Percentiles rank a stretch among this genome's conserved stretches.
Conservation (phyloP, 1,140 invertebrate genomes). For the Formica exsecta region DNA sequence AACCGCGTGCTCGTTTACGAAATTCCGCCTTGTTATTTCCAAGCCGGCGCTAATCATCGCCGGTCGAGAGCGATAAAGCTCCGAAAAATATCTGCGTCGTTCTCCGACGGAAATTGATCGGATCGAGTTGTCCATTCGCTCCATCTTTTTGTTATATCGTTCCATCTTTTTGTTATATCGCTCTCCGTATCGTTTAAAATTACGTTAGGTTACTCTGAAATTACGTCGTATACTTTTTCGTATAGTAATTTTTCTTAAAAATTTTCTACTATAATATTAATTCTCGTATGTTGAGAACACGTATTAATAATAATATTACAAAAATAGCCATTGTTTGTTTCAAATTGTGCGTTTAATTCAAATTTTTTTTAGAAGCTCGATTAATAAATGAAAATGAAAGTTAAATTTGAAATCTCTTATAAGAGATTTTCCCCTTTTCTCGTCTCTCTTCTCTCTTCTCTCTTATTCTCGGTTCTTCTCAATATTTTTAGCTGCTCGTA, state of each 20-base stretch:
- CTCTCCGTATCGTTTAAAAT: slow-evolving; percentile 14
- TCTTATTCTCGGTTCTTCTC: background rate
- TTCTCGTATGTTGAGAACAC: background rate
- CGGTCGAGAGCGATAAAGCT: slow-evolving; percentile 45
- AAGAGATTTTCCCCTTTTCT: background rate
- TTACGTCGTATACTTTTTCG: background rate
- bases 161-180: background rate
- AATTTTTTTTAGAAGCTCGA: background rate
- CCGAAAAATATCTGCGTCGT: slow-evolving; percentile 48
- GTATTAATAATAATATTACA: background rate
- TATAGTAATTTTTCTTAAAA: background rate
- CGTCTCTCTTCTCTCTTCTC: background rate
- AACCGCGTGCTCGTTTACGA: slow-evolving; percentile 46
- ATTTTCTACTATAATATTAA: too few relatives aligned
- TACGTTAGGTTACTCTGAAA: background rate
- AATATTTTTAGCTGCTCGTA: slow-evolving; percentile 47
- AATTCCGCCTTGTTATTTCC: slow-evolving; percentile 58
- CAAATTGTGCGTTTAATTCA: background rate
- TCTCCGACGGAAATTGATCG: slow-evolving; percentile 51
- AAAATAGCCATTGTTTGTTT: background rate
- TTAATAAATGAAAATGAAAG: background rate
- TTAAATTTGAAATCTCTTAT: background rate
- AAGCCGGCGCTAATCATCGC: slow-evolving; percentile 49
- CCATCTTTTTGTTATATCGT: background rate
- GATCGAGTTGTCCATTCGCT: background rate